phyloP scores from a whole-genome alignment of 2,888 invertebrate species.

The Macroteleia sp. region DNA sequence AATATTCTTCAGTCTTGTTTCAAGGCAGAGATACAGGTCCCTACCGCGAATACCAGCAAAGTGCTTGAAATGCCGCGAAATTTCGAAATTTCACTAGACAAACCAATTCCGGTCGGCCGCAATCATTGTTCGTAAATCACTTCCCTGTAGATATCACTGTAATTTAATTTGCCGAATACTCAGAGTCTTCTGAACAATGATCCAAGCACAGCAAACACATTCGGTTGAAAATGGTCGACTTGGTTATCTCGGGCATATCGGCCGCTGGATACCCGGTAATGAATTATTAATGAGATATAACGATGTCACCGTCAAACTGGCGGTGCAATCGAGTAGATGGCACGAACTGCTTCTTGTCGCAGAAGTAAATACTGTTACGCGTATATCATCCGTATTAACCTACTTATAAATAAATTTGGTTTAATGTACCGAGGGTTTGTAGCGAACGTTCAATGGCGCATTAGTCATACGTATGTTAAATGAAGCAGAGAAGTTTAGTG shows the following conservation, averaged over 20 bases:
- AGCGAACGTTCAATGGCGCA: slow-evolving; percentile 13
- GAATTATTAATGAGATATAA: slow-evolving; percentile 65
- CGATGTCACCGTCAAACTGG: slow-evolving; percentile 47
- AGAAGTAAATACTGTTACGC: slow-evolving; percentile 22
- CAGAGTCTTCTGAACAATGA: slow-evolving; percentile 7
- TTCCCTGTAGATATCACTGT: slow-evolving; percentile 22
- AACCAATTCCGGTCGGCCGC: too few relatives aligned
- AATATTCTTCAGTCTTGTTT: too few relatives aligned
- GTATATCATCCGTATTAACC: slow-evolving; percentile 40
- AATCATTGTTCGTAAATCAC: too few relatives aligned
- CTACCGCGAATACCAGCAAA: too few relatives aligned
- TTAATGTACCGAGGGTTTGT: slow-evolving; percentile 31
- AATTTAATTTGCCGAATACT: slow-evolving; percentile 46
- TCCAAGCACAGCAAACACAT: slow-evolving; percentile 44
- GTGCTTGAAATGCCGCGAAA: too few relatives aligned
- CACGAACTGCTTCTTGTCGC: slow-evolving; percentile 41
- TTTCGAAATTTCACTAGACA: too few relatives aligned
- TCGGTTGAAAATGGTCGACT: slow-evolving; percentile 36
- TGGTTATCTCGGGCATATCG: slow-evolving; percentile 50
- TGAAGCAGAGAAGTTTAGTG: slow-evolving; percentile 21
- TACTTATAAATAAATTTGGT: slow-evolving; percentile 48
- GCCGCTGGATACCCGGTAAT: slow-evolving; percentile 49
- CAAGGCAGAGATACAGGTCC: too few relatives aligned
- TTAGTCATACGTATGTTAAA: slow-evolving; percentile 44
- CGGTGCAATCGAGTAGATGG: slow-evolving; percentile 62